These are phyloP conservation scores for Dysidea cf. avara DNA, from an alignment of 37 sponge, comb jelly and placozoan genomes.

Conservation along the genomic window DNA sequence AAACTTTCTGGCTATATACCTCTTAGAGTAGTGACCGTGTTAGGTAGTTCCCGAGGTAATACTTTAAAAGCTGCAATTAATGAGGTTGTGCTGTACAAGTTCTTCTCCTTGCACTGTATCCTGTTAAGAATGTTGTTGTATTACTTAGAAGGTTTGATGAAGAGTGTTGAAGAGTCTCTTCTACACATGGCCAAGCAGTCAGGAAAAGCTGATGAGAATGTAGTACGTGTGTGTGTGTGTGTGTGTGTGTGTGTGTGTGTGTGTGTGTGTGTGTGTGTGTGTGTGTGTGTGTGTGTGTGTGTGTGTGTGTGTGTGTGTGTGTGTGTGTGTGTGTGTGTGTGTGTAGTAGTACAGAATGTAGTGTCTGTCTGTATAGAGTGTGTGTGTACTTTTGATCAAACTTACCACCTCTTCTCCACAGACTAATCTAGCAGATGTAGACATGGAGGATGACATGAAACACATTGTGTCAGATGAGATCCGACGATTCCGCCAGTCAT, in stretches of 20 bases:
- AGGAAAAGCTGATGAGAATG: conserved; percentile 75
- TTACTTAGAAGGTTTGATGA: background rate
- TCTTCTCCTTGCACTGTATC: too few relatives aligned
- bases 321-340: too few relatives aligned
- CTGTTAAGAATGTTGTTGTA: too few relatives aligned
- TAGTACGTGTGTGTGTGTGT: background rate
- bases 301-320: too few relatives aligned
- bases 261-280: background rate
- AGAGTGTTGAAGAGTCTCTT: conserved; percentile 69
- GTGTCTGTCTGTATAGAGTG: background rate
- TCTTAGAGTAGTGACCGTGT: too few relatives aligned
- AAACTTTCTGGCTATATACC: too few relatives aligned
- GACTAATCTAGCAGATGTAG: conserved; percentile 62
- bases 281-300: too few relatives aligned
- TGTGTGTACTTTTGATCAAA: background rate
- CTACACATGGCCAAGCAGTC: conserved; percentile 80
- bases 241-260: background rate
- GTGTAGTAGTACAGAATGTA: background rate
- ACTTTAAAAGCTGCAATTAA: too few relatives aligned
- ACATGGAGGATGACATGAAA: conserved; percentile 87
- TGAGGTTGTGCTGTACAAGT: too few relatives aligned
- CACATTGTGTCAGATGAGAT: conserved; percentile 87
- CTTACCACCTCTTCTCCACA: too few relatives aligned
- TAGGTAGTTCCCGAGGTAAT: too few relatives aligned
- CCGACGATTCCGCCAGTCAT: conserved; percentile 69